Percentiles rank a stretch among this genome's conserved stretches.
Evolutionary conservation across 2,888 invertebrate genomes (phyloP).

Genomic region (Ectobius pallidus): DNA sequence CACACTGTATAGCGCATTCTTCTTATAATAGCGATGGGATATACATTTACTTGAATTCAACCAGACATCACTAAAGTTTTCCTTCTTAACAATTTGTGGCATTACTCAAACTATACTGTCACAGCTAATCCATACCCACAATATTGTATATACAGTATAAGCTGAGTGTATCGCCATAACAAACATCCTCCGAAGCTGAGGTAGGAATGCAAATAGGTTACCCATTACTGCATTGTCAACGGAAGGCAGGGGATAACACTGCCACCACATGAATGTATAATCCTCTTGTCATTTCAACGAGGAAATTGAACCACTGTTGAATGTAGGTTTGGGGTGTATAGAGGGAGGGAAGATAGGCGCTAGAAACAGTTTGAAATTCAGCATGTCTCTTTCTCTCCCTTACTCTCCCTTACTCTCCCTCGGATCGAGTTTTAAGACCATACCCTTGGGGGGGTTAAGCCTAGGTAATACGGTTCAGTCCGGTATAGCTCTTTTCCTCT

Average conservation of each 20-base stretch:
- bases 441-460: not conserved
- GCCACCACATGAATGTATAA: slow-evolving; percentile 36
- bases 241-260: slow-evolving; percentile 14
- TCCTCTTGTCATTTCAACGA: slow-evolving; percentile 35
- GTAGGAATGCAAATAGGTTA: slow-evolving; percentile 33
- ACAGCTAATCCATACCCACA: too few relatives aligned
- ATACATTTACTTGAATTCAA: too few relatives aligned
- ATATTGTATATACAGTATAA: too few relatives aligned
- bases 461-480: too few relatives aligned
- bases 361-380: too few relatives aligned
- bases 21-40: too few relatives aligned
- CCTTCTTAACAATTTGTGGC: too few relatives aligned
- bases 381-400: too few relatives aligned
- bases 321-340: slow-evolving; percentile 11
- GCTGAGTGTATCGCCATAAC: not conserved
- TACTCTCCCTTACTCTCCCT: not conserved
- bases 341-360: not conserved
- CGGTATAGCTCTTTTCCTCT: too few relatives aligned
- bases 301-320: slow-evolving; percentile 34
- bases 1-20: too few relatives aligned
- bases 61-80: too few relatives aligned
- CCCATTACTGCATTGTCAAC: slow-evolving; percentile 35
- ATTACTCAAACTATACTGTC: too few relatives aligned
- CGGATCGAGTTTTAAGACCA: not conserved
- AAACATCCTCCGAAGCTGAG: not conserved